phyloP scores from a whole-genome alignment of 2,113 vertebrate species.

The Ascaphus truei region DNA sequence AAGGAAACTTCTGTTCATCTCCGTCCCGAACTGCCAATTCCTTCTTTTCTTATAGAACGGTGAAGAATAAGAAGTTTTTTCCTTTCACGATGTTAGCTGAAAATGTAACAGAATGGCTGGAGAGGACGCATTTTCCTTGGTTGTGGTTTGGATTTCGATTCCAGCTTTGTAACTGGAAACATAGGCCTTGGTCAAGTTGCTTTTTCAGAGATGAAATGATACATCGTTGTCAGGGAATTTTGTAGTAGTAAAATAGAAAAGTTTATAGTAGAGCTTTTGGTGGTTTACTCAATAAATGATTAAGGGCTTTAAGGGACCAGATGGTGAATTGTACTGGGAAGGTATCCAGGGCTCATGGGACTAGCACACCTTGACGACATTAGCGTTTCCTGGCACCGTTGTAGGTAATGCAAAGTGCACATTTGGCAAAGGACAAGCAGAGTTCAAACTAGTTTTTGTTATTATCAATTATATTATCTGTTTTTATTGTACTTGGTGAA shows the following conservation, averaged over 20 bases:
- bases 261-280: conserved; percentile 38
- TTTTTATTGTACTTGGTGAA: too few species aligned
- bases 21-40: conserved; percentile 38
- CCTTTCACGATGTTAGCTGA: conserved; percentile 36
- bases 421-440: not conserved
- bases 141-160: conserved; percentile 50
- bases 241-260: conserved; percentile 38
- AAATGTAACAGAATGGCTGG: conserved; percentile 18
- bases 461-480: too few species aligned
- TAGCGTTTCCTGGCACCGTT: conserved; percentile 7
- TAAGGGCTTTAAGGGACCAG: conserved; percentile 41
- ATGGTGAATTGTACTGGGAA: conserved; percentile 31
- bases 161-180: conserved; percentile 55
- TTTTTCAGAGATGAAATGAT: conserved; percentile 42
- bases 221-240: conserved; percentile 34
- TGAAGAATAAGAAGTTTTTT: conserved; percentile 29
- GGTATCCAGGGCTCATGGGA: conserved; percentile 24
- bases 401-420: conserved; percentile 31
- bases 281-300: conserved; percentile 40
- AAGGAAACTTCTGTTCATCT: conserved; percentile 50
- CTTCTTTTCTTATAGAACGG: conserved; percentile 32
- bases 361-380: conserved; percentile 22
- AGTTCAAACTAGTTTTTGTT: too few species aligned
- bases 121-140: conserved; percentile 49
- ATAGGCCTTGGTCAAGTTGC: conserved; percentile 39